Evolutionary conservation across 1,140 invertebrate species (phyloP), one percentile per base, ranked within the genome.

Genomic region (Drosophila ogumai): DNA sequence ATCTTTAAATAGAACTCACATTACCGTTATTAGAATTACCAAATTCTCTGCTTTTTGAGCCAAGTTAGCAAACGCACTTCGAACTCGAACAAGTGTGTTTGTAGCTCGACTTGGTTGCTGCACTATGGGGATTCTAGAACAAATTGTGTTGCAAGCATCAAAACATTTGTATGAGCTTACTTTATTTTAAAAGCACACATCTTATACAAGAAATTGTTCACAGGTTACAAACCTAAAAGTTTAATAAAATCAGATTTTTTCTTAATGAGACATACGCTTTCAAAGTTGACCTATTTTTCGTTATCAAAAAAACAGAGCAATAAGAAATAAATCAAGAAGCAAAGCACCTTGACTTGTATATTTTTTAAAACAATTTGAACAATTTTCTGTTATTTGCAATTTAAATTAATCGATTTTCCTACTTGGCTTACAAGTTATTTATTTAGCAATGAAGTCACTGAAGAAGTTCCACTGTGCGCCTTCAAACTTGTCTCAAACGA

Each of bases 401-500:
- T n/a, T n/a, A 17, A 17, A 1, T 50, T 31, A 28, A 3, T n/a
- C 1, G 4, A 32, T 28, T 5, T n/a, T n/a, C 22, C 3, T 6
- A 5, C 0, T 46, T 22, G 12, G 19, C 17, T 50, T 0, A 6
- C 2, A 50, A 50, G 5, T 2, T 32, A 6, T 12, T 32, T 1
- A 50, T 3, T 32, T 17, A 12, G 5, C 2, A 28, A 6, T 2
- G 15, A 28, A n/a, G 2, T 3, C 10, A 10, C 13, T 6, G 8
- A 6, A 17, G n/a, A 8, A 5, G 6, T 1, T 3, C 49, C 28
- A 50, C 49, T 7, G 49, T 32, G 5, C 31, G 22, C 19, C 34
- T 1, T 85, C 81, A 80, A 87, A 87, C 84, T 49, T 69, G 80
- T 36, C 84, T 88, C 76, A 87, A 87, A 88, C 84, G 76, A 68